These are phyloP conservation scores for Pristionchus fissidentatus DNA, from an alignment of 2,888 invertebrate genomes.

Conservation along the genomic window DNA sequence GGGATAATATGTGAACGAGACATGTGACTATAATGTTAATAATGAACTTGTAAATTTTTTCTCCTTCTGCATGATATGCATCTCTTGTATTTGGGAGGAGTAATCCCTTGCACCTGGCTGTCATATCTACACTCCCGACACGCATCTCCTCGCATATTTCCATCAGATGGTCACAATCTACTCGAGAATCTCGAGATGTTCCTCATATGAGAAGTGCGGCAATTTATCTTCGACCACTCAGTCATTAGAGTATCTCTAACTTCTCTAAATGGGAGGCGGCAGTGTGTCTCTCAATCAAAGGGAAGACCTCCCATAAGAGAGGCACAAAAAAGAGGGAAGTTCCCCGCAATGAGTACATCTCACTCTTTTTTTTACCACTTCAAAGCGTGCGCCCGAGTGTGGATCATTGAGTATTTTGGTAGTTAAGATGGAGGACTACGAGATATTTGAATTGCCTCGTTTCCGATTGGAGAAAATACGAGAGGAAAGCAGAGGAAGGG, in stretches of 20 bases:
- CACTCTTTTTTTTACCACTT: neutral
- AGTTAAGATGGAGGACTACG: constrained; percentile 38
- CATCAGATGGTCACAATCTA: neutral
- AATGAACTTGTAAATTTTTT: too few relatives aligned
- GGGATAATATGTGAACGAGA: too few relatives aligned
- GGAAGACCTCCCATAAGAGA: constrained; percentile 39
- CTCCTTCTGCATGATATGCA: constrained; percentile 10
- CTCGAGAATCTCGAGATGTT: neutral
- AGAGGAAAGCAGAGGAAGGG: neutral
- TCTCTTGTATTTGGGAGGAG: neutral
- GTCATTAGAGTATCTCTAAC: constrained; percentile 32
- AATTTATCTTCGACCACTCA: neutral
- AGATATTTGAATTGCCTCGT: constrained; percentile 34
- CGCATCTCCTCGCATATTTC: constrained; percentile 19
- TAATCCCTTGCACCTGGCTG: constrained; percentile 40
- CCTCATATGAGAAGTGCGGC: too few relatives aligned
- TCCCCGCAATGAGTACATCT: constrained; percentile 39
- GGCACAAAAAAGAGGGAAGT: neutral
- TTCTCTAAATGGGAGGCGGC: constrained; percentile 8
- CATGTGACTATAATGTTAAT: too few relatives aligned
- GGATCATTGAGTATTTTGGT: constrained; percentile 15
- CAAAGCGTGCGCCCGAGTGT: constrained; percentile 26
- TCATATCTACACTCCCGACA: neutral
- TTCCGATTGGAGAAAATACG: constrained; percentile 3
- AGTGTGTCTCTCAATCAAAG: constrained; percentile 28